phyloP scores from a whole-genome alignment of 2,113 vertebrate genomes.

The Ictalurus furcatus region DNA sequence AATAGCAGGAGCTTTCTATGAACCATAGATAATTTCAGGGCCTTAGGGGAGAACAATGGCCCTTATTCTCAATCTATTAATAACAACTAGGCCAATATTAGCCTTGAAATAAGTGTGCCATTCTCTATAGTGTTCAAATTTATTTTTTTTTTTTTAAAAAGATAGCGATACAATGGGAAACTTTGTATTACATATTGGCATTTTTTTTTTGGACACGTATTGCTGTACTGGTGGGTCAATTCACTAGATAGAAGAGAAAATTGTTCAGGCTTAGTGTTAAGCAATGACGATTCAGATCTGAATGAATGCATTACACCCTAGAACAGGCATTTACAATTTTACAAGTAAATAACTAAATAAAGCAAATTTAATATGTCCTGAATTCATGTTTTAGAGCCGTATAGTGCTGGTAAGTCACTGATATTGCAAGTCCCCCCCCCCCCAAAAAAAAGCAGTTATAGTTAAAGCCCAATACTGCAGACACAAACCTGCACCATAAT shows the following conservation, averaged over 20 bases:
- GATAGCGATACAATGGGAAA: not conserved
- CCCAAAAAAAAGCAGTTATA: not conserved
- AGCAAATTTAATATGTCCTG: not conserved
- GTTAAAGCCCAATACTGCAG: not conserved
- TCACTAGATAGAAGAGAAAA: not conserved
- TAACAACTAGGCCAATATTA: conserved; percentile 47
- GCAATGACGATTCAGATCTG: not conserved
- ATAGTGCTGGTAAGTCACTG: not conserved
- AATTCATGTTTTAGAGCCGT: not conserved
- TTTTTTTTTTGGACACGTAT: not conserved
- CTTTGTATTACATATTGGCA: not conserved
- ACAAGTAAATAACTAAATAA: not conserved
- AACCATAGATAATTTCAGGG: conserved; percentile 30
- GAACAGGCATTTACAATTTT: not conserved
- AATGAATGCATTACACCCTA: not conserved
- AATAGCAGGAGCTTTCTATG: conserved; percentile 19
- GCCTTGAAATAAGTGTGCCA: conserved; percentile 30
- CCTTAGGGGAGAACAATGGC: conserved; percentile 39
- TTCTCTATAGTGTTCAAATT: conserved; percentile 10
- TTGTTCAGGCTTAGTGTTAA: not conserved
- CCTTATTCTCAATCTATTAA: conserved; percentile 43
- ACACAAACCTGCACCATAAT: not conserved
- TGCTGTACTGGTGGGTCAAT: not conserved
- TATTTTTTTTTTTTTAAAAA: too few relatives aligned
- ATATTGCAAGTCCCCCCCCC: not conserved